Evolutionary conservation across 2,888 invertebrate species (phyloP).

Genomic region (Argyresthia albistria): DNA sequence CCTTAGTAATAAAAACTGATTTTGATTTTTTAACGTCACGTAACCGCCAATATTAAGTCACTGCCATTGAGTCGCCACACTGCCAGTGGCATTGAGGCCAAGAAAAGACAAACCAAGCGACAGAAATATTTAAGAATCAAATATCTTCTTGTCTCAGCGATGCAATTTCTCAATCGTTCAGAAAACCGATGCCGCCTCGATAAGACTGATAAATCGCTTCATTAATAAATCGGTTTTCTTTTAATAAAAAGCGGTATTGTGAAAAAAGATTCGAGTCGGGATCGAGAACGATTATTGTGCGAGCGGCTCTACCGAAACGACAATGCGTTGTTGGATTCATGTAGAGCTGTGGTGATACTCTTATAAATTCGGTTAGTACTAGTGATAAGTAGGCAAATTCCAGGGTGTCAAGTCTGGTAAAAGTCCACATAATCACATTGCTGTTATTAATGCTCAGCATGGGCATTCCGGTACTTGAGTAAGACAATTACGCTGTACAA

Average conservation of each 20-base stretch:
- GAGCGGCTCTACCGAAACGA: constrained; percentile 1
- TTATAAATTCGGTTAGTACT: constrained; percentile 30
- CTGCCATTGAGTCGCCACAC: too few relatives aligned
- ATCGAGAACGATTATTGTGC: background rate
- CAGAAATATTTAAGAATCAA: background rate
- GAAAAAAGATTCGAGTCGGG: constrained; percentile 11
- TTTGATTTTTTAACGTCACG: too few relatives aligned
- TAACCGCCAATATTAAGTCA: too few relatives aligned
- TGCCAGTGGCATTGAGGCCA: too few relatives aligned
- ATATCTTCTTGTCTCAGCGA: background rate
- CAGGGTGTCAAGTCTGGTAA: too few relatives aligned
- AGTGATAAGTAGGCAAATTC: too few relatives aligned
- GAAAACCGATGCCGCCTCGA: constrained; percentile 31
- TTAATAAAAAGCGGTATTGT: constrained; percentile 37
- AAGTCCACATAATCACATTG: too few relatives aligned
- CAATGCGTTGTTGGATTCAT: constrained; percentile 55
- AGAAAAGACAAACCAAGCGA: background rate
- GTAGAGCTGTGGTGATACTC: constrained; percentile 50
- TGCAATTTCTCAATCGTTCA: constrained; percentile 5
- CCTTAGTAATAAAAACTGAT: too few relatives aligned
- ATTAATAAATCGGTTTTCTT: constrained; percentile 60
- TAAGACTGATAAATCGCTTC: constrained; percentile 61
- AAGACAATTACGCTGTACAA: too few relatives aligned
- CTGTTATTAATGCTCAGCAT: too few relatives aligned
- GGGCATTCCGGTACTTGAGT: too few relatives aligned